phyloP scores from a whole-genome alignment of 2,113 vertebrate genomes.

The Oryctolagus cuniculus region mOryCun1.1 NC_091433.1:6438501-6439000 shows the following conservation, averaged over 20 bases:
- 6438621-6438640: neutral
- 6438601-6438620: neutral
- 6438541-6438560: neutral
- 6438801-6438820: neutral
- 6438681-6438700: neutral
- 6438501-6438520: neutral
- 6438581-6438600: neutral
- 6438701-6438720: neutral
- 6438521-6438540: neutral
- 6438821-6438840: neutral
- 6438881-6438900: neutral
- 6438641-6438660: neutral
- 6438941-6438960: neutral
- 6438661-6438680: neutral
- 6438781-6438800: neutral
- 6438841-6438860: neutral
- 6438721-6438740: accelerated
- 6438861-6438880: too few species aligned
- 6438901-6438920: neutral
- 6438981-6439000: neutral
- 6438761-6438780: neutral
- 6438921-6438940: neutral
- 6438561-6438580: neutral
- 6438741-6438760: neutral
- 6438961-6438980: neutral